Evolutionary conservation across 2,113 vertebrate species (phyloP).

Genomic region (Gymnarchus niloticus): DNA sequence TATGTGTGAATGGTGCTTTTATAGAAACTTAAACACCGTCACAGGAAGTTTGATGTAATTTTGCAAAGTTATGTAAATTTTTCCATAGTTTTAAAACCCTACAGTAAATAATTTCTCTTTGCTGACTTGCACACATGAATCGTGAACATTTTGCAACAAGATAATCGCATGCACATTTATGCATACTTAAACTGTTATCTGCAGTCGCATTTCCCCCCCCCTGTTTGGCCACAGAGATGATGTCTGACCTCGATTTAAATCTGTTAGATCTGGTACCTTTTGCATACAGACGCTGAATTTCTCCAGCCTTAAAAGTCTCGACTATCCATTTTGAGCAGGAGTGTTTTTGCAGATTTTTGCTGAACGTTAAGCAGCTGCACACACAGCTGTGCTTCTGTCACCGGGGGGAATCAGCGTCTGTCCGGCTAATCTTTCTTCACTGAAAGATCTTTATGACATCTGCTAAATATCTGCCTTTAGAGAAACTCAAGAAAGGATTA

Average conservation of each 20-base stretch:
- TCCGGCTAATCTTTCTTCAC: not conserved
- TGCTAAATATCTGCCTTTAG: no score
- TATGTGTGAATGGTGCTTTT: no score
- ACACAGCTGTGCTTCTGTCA: conserved; percentile 13
- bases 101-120: no score
- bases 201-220: not conserved
- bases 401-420: not conserved
- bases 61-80: not conserved
- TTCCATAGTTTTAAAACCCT: no score
- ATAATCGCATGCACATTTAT: no score
- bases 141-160: no score
- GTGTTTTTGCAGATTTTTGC: not conserved
- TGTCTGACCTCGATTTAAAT: not conserved
- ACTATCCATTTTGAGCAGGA: not conserved
- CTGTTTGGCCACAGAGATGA: not conserved
- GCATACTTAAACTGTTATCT: no score
- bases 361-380: conserved; percentile 4
- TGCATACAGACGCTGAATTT: not conserved
- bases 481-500: not conserved
- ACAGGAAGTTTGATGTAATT: not conserved
- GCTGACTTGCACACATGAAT: no score
- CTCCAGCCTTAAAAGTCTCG: not conserved
- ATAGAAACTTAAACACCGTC: no score
- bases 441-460: not conserved
- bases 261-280: not conserved